Evolutionary conservation across 2,113 vertebrate species (phyloP).

Genomic region (Tretioscincus oriximinensis): DNA sequence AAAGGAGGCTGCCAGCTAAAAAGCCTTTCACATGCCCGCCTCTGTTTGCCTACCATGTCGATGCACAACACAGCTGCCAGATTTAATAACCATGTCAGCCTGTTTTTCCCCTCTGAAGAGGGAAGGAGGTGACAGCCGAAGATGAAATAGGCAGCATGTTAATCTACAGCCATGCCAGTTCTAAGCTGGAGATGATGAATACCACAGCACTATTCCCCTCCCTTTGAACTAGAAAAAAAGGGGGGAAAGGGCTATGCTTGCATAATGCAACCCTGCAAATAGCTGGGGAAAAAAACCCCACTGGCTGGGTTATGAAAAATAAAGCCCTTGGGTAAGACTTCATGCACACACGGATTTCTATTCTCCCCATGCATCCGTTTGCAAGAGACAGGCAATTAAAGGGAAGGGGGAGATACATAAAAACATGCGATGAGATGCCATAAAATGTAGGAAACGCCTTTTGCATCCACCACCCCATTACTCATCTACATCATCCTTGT

Average conservation of each 20-base stretch:
- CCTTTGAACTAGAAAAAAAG: slow-evolving; percentile 21
- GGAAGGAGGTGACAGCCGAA: slow-evolving; percentile 61
- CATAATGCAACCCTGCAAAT: slow-evolving; percentile 39
- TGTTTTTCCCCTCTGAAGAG: slow-evolving; percentile 46
- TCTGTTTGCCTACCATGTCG: slow-evolving; percentile 57
- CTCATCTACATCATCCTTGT: slow-evolving; percentile 18
- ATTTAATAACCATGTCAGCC: slow-evolving; percentile 69
- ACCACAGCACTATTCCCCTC: slow-evolving; percentile 6
- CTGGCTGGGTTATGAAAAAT: slow-evolving; percentile 13
- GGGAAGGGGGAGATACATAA: neutral
- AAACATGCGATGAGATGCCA: no score
- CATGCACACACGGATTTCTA: neutral
- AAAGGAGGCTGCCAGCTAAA: slow-evolving; percentile 51
- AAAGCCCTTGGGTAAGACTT: slow-evolving; percentile 6
- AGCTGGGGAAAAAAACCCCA: slow-evolving; percentile 1
- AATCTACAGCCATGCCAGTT: slow-evolving; percentile 56
- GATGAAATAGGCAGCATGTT: slow-evolving; percentile 26
- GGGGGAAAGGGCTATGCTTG: neutral
- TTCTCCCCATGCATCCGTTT: neutral
- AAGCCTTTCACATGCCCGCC: slow-evolving; percentile 62
- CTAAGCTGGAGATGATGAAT: slow-evolving; percentile 47
- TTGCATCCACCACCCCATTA: neutral
- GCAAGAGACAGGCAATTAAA: neutral
- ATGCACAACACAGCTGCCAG: slow-evolving; percentile 70
- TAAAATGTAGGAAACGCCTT: neutral